Evolutionary conservation across 2,113 vertebrate genomes (phyloP).

Genomic region (Xiphophorus maculatus): DNA sequence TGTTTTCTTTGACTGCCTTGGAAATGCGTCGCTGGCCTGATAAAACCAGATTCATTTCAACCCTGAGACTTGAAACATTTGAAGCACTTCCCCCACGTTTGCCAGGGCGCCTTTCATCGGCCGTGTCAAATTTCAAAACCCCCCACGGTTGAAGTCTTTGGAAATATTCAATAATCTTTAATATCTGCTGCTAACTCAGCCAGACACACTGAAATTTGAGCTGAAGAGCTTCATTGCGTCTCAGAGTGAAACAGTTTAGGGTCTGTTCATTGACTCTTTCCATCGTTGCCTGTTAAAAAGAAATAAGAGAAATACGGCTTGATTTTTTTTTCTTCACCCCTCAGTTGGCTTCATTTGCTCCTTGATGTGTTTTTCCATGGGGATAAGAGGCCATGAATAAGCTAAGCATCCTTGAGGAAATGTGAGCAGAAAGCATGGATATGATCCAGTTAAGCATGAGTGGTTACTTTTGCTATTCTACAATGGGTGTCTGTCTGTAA

Average conservation of each 20-base stretch:
- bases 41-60: constrained; percentile 61
- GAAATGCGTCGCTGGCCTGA: constrained; percentile 57
- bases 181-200: constrained; percentile 60
- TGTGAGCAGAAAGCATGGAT: constrained; percentile 56
- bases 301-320: constrained; percentile 33
- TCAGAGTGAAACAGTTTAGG: constrained; percentile 43
- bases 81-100: constrained; percentile 27
- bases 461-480: constrained; percentile 22
- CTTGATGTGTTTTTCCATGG: constrained; percentile 51
- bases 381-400: constrained; percentile 62
- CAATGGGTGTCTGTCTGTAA: constrained; percentile 19
- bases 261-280: constrained; percentile 51
- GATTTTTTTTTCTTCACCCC: neutral
- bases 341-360: constrained; percentile 57
- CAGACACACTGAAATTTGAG: constrained; percentile 39
- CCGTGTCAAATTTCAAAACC: constrained; percentile 63
- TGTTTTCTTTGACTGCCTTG: constrained; percentile 45
- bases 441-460: constrained; percentile 54
- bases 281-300: constrained; percentile 56
- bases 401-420: constrained; percentile 55
- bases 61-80: constrained; percentile 49
- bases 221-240: constrained; percentile 28
- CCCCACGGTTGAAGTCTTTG: constrained; percentile 45
- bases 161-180: constrained; percentile 63
- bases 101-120: constrained; percentile 51